Percentiles rank a stretch among this genome's conserved stretches.
Evolutionary conservation across 2,113 vertebrate species (phyloP).

Genomic region (Daubentonia madagascariensis): DNA sequence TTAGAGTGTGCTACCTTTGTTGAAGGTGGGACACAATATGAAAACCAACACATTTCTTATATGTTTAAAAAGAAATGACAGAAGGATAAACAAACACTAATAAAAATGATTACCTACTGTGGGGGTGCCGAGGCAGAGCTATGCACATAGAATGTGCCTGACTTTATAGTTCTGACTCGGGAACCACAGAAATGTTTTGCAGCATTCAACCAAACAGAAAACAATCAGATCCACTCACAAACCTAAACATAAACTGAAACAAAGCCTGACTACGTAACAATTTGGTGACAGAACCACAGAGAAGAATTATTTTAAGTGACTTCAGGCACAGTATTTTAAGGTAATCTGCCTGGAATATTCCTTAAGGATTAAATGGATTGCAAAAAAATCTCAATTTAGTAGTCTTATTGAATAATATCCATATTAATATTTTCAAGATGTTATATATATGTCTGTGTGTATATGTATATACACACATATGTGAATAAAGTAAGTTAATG

Average conservation of each 20-base stretch:
- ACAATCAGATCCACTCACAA: not conserved
- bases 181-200: not conserved
- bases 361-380: not conserved
- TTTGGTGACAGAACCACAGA: not conserved
- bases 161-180: not conserved
- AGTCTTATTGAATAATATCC: not conserved
- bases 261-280: too few relatives aligned
- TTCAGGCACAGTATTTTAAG: not conserved
- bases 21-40: too few relatives aligned
- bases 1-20: too few relatives aligned
- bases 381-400: not conserved
- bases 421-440: not conserved
- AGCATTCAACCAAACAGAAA: not conserved
- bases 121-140: not conserved
- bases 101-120: accelerated
- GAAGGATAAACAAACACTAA: not conserved
- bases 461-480: too few relatives aligned
- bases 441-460: not conserved
- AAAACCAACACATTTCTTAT: not conserved
- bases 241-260: not conserved
- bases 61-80: not conserved
- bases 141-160: not conserved
- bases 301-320: not conserved
- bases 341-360: not conserved
- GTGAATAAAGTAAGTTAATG: not conserved